Evolutionary conservation across 2,113 vertebrate species (phyloP).

Genomic region (Pelvicachromis taeniatus): DNA sequence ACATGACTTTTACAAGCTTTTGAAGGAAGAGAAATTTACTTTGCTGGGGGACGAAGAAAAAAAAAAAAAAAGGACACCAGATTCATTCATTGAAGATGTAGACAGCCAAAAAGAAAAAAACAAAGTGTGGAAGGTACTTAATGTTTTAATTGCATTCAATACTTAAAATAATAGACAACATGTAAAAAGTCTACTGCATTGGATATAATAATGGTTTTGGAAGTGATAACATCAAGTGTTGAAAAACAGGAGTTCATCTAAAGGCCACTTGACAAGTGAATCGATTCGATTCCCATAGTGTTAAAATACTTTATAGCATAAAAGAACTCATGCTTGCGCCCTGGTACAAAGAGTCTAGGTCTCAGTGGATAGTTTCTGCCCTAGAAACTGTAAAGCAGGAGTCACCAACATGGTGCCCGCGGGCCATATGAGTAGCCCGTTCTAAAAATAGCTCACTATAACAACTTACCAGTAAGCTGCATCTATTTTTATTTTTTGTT

Average conservation of each 20-base stretch:
- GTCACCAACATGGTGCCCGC: no score
- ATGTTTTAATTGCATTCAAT: not conserved
- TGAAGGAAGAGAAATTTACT: not conserved
- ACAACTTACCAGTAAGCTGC: no score
- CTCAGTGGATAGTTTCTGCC: not conserved
- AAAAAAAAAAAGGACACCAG: no score
- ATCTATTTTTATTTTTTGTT: no score
- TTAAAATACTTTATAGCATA: not conserved
- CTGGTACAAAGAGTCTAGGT: not conserved
- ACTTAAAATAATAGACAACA: not conserved
- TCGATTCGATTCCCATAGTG: not conserved
- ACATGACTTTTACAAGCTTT: slow-evolving; percentile 10
- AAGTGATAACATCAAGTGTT: not conserved
- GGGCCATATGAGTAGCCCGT: no score
- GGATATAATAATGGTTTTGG: not conserved
- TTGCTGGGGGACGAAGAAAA: not conserved
- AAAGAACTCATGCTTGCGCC: not conserved
- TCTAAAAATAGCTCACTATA: no score
- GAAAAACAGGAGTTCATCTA: not conserved
- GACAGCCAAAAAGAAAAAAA: not conserved
- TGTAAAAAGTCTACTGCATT: not conserved
- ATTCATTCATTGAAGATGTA: not conserved
- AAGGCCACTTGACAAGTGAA: not conserved
- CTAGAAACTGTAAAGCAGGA: not conserved
- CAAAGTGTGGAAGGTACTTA: not conserved